phyloP scores from a whole-genome alignment of 2,888 invertebrate genomes.

The Perdita meconis region DNA sequence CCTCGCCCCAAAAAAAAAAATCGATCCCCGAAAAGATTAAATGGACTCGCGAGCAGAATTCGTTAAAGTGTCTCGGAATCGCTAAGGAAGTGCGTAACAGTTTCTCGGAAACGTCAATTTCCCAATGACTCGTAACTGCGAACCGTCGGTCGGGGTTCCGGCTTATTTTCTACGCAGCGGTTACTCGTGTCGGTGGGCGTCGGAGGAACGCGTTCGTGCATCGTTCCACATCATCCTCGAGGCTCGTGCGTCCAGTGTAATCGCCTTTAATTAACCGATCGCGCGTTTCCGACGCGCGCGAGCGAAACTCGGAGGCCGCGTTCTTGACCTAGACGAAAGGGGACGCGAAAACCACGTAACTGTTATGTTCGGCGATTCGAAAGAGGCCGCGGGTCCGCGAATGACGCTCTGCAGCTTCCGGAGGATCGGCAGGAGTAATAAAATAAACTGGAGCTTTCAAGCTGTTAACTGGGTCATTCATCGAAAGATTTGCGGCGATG shows the following conservation, averaged over 20 bases:
- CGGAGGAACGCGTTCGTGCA: not conserved
- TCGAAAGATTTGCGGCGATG: too few species aligned
- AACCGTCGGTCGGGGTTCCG: not conserved
- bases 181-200: conserved; percentile 24
- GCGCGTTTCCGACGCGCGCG: not conserved
- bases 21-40: too few species aligned
- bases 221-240: conserved; percentile 29
- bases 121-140: conserved; percentile 15
- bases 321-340: conserved; percentile 55
- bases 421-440: too few species aligned
- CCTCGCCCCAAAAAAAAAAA: too few species aligned
- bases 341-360: conserved; percentile 48
- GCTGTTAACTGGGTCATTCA: too few species aligned
- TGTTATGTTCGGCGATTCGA: conserved; percentile 30
- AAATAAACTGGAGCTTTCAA: too few species aligned
- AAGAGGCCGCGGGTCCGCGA: not conserved
- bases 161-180: conserved; percentile 37
- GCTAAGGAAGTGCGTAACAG: conserved; percentile 5
- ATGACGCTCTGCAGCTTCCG: too few species aligned
- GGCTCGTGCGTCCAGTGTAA: conserved; percentile 5
- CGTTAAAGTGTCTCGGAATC: too few species aligned
- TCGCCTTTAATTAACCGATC: conserved; percentile 28
- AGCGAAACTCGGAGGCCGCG: conserved; percentile 5
- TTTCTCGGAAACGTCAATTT: conserved; percentile 10
- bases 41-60: too few species aligned